phyloP scores from a whole-genome alignment of 2,888 invertebrate genomes.

The Tiliacea citrago region DNA sequence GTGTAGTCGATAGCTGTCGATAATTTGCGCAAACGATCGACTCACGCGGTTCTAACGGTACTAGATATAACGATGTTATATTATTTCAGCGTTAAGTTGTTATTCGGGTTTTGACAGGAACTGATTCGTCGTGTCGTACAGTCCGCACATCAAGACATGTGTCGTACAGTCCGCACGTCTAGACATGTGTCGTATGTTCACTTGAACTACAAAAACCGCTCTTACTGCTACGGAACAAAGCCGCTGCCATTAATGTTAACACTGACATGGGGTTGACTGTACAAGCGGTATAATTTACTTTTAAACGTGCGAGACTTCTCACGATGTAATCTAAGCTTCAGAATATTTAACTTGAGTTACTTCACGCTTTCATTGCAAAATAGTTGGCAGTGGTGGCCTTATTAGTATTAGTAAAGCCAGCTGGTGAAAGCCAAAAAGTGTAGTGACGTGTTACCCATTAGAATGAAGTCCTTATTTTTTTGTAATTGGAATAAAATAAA shows the following conservation, averaged over 20 bases:
- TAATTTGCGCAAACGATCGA: conserved; percentile 61
- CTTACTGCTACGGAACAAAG: background rate
- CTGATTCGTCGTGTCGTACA: background rate
- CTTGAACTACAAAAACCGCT: background rate
- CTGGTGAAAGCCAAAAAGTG: too few relatives aligned
- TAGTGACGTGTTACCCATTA: too few relatives aligned
- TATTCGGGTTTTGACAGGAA: background rate
- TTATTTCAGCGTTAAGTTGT: conserved; percentile 11
- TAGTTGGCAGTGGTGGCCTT: background rate
- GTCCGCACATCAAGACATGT: too few relatives aligned
- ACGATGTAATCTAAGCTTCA: conserved; percentile 38
- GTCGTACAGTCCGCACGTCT: too few relatives aligned
- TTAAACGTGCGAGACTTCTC: conserved; percentile 53
- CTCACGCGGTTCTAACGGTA: conserved; percentile 57
- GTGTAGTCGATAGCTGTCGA: conserved; percentile 59
- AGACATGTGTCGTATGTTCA: background rate
- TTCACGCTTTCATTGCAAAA: conserved; percentile 34
- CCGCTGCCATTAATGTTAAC: background rate
- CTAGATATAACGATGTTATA: conserved; percentile 33
- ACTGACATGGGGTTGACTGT: background rate
- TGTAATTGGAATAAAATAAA: too few relatives aligned
- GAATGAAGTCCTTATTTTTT: too few relatives aligned
- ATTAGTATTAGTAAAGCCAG: background rate
- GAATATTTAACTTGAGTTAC: conserved; percentile 33
- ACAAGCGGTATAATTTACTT: conserved; percentile 23